These are phyloP conservation scores for Perccottus glenii DNA, from an alignment of 2,113 vertebrate species.

Conservation along the genomic window DNA sequence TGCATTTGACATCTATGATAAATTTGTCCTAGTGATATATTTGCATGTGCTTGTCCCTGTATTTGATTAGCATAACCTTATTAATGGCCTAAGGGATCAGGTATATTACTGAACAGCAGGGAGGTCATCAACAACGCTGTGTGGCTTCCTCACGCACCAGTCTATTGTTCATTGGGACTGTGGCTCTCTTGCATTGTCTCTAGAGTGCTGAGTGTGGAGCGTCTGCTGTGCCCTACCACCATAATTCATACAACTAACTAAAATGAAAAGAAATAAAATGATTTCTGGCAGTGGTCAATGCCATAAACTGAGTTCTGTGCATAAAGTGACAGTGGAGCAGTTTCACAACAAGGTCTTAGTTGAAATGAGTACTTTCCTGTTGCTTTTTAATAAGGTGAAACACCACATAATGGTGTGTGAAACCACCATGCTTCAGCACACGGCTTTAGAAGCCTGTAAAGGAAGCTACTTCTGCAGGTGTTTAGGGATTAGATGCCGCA, in stretches of 20 bases:
- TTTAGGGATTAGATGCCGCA: conserved; percentile 16
- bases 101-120: conserved; percentile 58
- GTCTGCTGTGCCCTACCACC: conserved; percentile 60
- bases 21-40: conserved; percentile 57
- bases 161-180: conserved; percentile 26
- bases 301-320: conserved; percentile 16
- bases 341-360: background rate
- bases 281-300: conserved; percentile 35
- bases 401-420: background rate
- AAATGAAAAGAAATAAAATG: conserved; percentile 45
- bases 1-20: conserved; percentile 29
- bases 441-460: conserved; percentile 2
- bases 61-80: conserved; percentile 64
- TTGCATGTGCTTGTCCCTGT: conserved; percentile 39
- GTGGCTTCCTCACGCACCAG: conserved; percentile 40
- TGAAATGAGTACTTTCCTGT: conserved; percentile 27
- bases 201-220: conserved; percentile 48
- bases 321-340: background rate
- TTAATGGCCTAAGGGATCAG: conserved; percentile 64
- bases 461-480: conserved; percentile 9
- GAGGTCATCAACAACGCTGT: conserved; percentile 54
- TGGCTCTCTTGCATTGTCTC: conserved; percentile 22
- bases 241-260: conserved; percentile 29
- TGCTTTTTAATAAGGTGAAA: conserved; percentile 13
- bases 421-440: background rate